Base-by-base conservation (phyloP, 2,113 vertebrate species). In the Melanerpes aurifrons region DNA sequence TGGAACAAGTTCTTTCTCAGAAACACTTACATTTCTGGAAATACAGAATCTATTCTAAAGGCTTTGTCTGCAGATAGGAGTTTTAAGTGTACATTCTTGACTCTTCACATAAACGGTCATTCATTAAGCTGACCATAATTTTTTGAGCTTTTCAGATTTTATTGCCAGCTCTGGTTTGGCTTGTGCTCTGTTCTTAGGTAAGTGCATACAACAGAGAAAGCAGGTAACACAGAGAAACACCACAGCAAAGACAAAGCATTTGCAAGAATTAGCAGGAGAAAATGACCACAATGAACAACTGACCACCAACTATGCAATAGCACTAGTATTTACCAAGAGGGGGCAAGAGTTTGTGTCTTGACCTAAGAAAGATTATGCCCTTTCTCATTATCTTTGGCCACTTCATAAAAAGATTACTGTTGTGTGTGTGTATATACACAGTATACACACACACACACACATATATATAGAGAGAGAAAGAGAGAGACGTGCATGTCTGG, bases 191-290 rank as follows among this genome's bases (percentile, higher is more conserved):
- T 15, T 66, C 12, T 56, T 62, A 40, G 2, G n/a, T 3, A 43
- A 17, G 22, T 67, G 28, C 21, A 74, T 19, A 7, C 32, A 75
- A 64, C 3, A 57, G 48, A 75, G 48, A 61, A 68, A 69, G 48
- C 6, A 66, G 25, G 28, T 32, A 73, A 69, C n/a, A 54, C 8
- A 80, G 56, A 85, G 45, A 79, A 69, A 86, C 4, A 4, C 20
- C 0, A 0, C 9, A 40, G 54, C 26, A 86, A 88, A 93, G 48
- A 43, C 0, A 1, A 7, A 64, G 5, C 8, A 48, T 7, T 25
- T 35, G 59, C 19, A 87, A 73, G 19, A 81, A 81, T 43, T 21
- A 72, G 54, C 25, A 86, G 32, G 25, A 76, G 8, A 84, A 94
- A 90, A 78, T 37, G 0, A 64, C 13, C 11, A 61, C 22, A 69